Evolutionary conservation across 2,888 invertebrate genomes (phyloP), one percentile per base, ranked within the genome.

Genomic region (Listrodromus nycthemerus): DNA sequence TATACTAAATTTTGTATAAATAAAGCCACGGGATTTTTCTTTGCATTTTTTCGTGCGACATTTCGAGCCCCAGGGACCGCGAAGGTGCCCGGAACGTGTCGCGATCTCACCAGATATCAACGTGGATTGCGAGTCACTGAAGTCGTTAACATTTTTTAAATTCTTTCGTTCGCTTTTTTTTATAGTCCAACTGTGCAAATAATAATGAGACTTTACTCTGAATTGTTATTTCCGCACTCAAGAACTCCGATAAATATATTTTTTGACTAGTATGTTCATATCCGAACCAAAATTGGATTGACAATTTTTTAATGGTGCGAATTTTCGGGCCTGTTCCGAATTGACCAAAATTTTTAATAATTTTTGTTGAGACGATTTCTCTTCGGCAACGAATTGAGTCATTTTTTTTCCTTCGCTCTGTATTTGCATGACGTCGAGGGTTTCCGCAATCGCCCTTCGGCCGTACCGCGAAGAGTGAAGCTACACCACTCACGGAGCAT

Each of bases 381-480:
- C 41, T 13, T 45, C 8, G 8, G 16, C 41, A 45, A 16, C 16
- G 13, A 45, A 45, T 45, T 13, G 1, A 45, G 4, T 16, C 41
- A 13, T 16, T 2, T 45, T 45, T 45, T 45, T 16, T 16, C 16
- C 3, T 16, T 45, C 41, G 3, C 41, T 45, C 41, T 16, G 16
- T 1, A 45, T 45, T 45, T 45, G 41, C 19, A 52, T 19, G 50
- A 52, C 19, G 50, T 52, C 50, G 50, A 52, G 19, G 50, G 50
- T 52, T 52, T 52, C 50, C 16, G 65, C 33, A 33, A 65, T 58
- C 55, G 76, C 13, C 45, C 63, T 55, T 24, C 63, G 48, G 24
- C 21, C 50, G 30, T 58, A 24, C 7, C 19, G 27, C 24, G 27
- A 41, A 13, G 24, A 16, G 19, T 21, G 37, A 78, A 10, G 52